Conservation (phyloP, 2,888 invertebrate genomes). For the Hyles lineata region DNA sequence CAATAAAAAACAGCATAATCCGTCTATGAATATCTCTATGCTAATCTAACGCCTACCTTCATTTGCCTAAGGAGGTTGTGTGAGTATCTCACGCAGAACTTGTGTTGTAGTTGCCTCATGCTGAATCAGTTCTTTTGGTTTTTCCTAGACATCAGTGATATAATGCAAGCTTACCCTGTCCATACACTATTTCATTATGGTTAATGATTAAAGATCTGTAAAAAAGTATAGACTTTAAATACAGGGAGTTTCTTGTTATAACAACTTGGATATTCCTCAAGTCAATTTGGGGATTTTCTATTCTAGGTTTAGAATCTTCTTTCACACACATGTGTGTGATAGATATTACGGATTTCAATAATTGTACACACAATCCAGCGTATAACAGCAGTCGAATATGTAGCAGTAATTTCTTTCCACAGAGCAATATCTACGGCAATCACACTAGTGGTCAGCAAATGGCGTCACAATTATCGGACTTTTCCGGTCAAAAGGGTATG, state of each 20-base stretch:
- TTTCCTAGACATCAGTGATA: too few relatives aligned
- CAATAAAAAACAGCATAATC: too few relatives aligned
- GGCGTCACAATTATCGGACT: conserved; percentile 18
- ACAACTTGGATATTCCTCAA: not conserved
- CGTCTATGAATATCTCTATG: too few relatives aligned
- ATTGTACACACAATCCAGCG: not conserved
- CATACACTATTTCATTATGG: not conserved
- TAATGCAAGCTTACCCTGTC: not conserved
- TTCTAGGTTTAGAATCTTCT: not conserved
- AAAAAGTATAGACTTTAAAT: not conserved
- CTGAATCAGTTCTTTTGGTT: too few relatives aligned
- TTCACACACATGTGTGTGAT: not conserved
- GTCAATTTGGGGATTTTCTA: not conserved
- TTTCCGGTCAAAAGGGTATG: not conserved
- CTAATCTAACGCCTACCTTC: too few relatives aligned
- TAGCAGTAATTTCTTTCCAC: conserved; percentile 27
- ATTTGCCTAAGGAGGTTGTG: too few relatives aligned
- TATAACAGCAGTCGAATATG: not conserved
- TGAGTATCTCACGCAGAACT: too few relatives aligned
- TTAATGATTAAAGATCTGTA: not conserved
- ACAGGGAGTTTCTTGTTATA: too few relatives aligned
- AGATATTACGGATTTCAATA: not conserved
- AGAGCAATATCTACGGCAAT: conserved; percentile 20
- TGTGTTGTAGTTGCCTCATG: too few relatives aligned
- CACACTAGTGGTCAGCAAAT: conserved; percentile 11